phyloP scores from a whole-genome alignment of 35 echinoderm and acorn worm species.

The Holothuria glaberrima region DNA sequence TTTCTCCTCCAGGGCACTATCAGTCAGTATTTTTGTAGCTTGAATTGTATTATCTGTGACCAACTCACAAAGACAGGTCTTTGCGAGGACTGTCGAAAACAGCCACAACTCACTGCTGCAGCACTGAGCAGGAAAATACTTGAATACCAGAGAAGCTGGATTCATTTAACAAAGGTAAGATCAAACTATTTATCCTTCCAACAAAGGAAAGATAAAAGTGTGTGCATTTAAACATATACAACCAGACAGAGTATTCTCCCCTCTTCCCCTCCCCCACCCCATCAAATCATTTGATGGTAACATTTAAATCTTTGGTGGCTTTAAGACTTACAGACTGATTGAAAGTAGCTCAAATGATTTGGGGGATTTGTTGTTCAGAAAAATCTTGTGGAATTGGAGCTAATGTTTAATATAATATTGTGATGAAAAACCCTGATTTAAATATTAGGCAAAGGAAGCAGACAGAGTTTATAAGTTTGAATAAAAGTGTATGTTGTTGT shows the following conservation, averaged over 20 bases:
- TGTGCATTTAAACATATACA: background rate
- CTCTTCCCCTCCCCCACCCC: background rate
- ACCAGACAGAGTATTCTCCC: background rate
- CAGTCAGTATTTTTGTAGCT: constrained; percentile 89
- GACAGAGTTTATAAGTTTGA: too few relatives aligned
- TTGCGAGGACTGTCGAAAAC: constrained; percentile 71
- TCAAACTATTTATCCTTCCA: background rate
- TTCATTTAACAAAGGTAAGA: constrained; percentile 71
- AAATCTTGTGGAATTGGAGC: too few relatives aligned
- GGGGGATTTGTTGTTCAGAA: too few relatives aligned
- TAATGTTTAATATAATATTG: too few relatives aligned
- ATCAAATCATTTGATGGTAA: background rate
- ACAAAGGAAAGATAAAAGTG: background rate
- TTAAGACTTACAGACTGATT: too few relatives aligned
- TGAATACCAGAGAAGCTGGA: constrained; percentile 63
- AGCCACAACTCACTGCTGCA: constrained; percentile 68
- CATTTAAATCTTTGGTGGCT: background rate
- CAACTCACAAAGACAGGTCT: constrained; percentile 81
- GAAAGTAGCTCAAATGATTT: too few relatives aligned
- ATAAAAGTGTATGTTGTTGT: background rate
- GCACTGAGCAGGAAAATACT: constrained; percentile 68
- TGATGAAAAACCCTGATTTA: too few relatives aligned
- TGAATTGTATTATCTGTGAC: constrained; percentile 92
- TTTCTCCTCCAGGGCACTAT: constrained; percentile 79
- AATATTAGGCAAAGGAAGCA: too few relatives aligned